Conservation (phyloP, 2,888 invertebrate species). For the Marasmarcha lunaedactyla region DNA sequence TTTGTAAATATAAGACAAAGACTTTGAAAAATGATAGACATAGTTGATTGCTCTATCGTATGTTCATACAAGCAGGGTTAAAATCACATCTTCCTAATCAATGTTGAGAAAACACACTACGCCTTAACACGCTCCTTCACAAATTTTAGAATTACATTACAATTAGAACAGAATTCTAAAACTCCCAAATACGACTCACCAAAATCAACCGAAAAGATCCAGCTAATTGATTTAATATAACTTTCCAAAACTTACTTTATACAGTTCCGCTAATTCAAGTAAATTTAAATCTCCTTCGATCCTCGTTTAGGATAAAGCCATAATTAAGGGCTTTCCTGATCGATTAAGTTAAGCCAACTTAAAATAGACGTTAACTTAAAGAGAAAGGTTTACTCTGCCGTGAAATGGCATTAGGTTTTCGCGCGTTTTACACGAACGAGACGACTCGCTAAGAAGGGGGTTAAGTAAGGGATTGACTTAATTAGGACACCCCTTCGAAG, state of each 20-base stretch:
- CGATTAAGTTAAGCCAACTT: constrained; percentile 69
- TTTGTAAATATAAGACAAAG: too few species aligned
- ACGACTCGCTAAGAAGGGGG: constrained; percentile 62
- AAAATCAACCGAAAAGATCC: too few species aligned
- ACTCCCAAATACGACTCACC: too few species aligned
- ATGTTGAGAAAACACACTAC: too few species aligned
- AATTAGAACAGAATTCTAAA: too few species aligned
- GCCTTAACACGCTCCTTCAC: too few species aligned
- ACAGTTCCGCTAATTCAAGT: constrained; percentile 32
- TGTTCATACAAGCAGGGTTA: too few species aligned
- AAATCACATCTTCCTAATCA: too few species aligned
- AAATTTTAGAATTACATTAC: too few species aligned
- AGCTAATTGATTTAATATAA: too few species aligned
- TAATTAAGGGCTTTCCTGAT: constrained; percentile 69
- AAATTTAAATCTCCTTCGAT: constrained; percentile 53
- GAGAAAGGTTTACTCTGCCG: constrained; percentile 69
- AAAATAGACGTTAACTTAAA: constrained; percentile 66
- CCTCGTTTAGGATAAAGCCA: constrained; percentile 61
- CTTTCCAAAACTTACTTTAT: not conserved
- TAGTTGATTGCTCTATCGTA: too few species aligned
- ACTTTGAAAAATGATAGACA: too few species aligned
- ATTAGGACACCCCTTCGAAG: constrained; percentile 50
- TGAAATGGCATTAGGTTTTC: constrained; percentile 71
- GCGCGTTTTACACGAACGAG: constrained; percentile 55
- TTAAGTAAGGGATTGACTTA: constrained; percentile 65